Percentiles rank a stretch among this genome's conserved stretches.
phyloP scores from a whole-genome alignment of 2,888 invertebrate genomes.

The Nezara viridula region DNA sequence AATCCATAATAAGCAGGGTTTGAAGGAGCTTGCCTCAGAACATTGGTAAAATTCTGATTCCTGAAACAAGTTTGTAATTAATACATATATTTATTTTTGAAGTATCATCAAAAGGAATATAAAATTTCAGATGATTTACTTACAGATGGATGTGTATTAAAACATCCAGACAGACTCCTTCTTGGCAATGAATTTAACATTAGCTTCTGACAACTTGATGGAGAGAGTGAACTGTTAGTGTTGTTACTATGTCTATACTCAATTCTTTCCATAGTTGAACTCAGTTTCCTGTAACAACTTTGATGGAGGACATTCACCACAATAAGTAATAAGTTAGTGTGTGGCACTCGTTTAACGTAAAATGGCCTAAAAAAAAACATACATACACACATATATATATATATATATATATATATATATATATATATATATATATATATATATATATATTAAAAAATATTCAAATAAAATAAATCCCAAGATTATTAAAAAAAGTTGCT shows the following conservation, averaged over 20 bases:
- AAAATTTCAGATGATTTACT: not conserved
- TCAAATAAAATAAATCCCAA: not conserved
- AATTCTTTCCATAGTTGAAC: conserved; percentile 72
- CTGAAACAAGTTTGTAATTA: not conserved
- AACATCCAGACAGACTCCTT: conserved; percentile 81
- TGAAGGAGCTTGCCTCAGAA: not conserved
- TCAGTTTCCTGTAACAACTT: conserved; percentile 71
- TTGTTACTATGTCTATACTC: conserved; percentile 67
- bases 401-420: too few species aligned
- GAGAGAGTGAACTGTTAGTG: conserved; percentile 72
- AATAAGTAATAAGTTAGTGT: conserved; percentile 84
- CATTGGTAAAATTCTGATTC: conserved; percentile 47
- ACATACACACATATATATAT: too few species aligned
- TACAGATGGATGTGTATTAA: conserved; percentile 78
- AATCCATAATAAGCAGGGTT: not conserved
- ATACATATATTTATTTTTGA: not conserved
- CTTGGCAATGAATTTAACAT: conserved; percentile 78
- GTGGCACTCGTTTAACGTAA: conserved; percentile 80
- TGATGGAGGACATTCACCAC: conserved; percentile 76
- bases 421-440: too few species aligned
- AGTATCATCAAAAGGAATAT: not conserved
- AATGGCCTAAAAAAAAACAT: conserved; percentile 72
- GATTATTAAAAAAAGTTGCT: not conserved
- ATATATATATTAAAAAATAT: not conserved
- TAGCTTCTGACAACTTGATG: conserved; percentile 78